These are phyloP conservation scores for Lepisosteus osseus DNA, from an alignment of 2,113 vertebrate species.

Conservation along the genomic window DNA sequence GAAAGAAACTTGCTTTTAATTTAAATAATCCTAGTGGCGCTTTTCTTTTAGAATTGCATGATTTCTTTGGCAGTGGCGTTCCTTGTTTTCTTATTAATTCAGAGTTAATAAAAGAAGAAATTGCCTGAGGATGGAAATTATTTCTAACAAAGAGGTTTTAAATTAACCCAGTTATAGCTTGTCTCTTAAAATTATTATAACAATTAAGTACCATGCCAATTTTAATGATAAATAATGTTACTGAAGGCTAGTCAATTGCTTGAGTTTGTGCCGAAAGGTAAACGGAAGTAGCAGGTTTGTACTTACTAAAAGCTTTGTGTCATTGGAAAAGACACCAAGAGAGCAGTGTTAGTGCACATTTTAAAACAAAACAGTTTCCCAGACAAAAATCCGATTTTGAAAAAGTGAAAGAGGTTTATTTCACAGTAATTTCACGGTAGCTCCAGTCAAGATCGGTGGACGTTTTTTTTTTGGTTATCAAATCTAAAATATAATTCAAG, in stretches of 20 bases:
- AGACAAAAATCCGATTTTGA: too few species aligned
- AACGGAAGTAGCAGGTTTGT: not conserved
- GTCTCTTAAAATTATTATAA: conserved; percentile 50
- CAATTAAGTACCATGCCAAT: conserved; percentile 41
- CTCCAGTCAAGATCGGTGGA: too few species aligned
- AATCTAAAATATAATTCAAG: not conserved
- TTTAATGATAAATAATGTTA: conserved; percentile 6
- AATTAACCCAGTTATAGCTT: conserved; percentile 51
- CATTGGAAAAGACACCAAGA: too few species aligned
- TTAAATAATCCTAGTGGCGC: too few species aligned
- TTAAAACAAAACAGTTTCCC: too few species aligned
- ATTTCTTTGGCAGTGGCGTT: conserved; percentile 18
- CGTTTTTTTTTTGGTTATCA: not conserved
- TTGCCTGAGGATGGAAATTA: conserved; percentile 47
- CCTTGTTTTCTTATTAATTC: conserved; percentile 28
- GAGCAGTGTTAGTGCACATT: too few species aligned
- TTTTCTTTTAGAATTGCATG: too few species aligned
- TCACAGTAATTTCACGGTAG: too few species aligned
- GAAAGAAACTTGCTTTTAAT: too few species aligned
- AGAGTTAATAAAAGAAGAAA: conserved; percentile 30
- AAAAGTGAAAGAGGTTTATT: too few species aligned
- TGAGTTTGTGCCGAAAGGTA: not conserved
- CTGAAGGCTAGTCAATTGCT: conserved; percentile 9
- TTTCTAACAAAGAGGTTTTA: conserved; percentile 36
- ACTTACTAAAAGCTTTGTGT: too few species aligned